Evolutionary conservation across 2,797 vertebrate species (phyloP), one percentile per base, ranked within the genome.

Genomic region (Chanos chanos): DNA sequence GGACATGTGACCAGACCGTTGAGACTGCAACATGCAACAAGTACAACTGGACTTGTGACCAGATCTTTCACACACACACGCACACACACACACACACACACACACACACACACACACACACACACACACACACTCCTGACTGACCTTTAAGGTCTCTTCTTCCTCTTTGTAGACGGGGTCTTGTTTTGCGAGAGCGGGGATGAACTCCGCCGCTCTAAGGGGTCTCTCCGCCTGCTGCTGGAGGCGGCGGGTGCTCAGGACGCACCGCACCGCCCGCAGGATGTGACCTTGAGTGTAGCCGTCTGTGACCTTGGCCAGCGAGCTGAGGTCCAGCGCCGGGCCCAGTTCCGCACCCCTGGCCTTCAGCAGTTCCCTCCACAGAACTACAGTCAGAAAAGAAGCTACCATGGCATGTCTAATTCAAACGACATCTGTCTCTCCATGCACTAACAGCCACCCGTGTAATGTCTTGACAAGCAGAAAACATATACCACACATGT

Each of bases 231-330:
- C 1, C 68, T 89, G 85, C 64, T 80, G 88, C 61, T 68, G 57
- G 39, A 90, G 27, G 5, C 92, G 80, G 0, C 81, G 80, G 12
- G 90, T 75, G 0, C 65, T 89, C 30, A 94, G 79, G 61, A 92
- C 86, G 0, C 22, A 12, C 6, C 72, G 76, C 1, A 87, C 77
- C 0, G 75, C 83, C 3, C 70, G 63, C 28, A 88, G 43, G 0
- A 93, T 76, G 28, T 85, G 81, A 1, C 87, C 87, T 24, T 86
- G 91, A 0, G 92, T 93, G 76, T 89, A 94, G 56, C 93, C 92
- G 0, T 93, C 90, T 0, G 88, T 92, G 33, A 92, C 52, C n/a
- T 87, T 90, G 0, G 92, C 89, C 19, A 94, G 80, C 63, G 86
- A 89, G 47, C 89, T 89, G 1, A 92, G 16, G 55, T 85, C 89